Base-by-base conservation (phyloP, 2,888 invertebrate genomes). In the Pseudococcus jackbeardsleyi region DNA sequence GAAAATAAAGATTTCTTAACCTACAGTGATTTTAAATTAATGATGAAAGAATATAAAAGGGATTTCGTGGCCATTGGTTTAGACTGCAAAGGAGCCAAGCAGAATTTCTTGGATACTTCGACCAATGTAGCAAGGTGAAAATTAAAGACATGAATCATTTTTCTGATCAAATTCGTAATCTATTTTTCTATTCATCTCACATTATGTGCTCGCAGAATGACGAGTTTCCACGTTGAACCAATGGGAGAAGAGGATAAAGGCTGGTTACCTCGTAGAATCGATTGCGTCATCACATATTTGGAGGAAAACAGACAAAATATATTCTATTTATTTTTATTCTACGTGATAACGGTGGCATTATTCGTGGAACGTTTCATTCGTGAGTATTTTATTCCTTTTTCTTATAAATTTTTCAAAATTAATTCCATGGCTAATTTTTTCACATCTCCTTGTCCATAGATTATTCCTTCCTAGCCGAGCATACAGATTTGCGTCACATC, bases 301-400 rank as follows among this genome's bases (percentile, higher is more conserved):
- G 98, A 99, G 92, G 98, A 98, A 91, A 98, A 99, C 91, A 93
- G 98, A 17, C 98, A 98, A 91, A 98, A 98, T 91, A 98, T 98
- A 89, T 98, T 98, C 92, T 98, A 98, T 91, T 92, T 99, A 50
- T 97, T 98, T 91, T 93, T 98, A 9, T 99, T 98, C 92, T 98
- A 97, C 91, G 97, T 98, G n/a, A 94, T 97, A 82, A 98, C 97
- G 2, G 96, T 97, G 90, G 96, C 96, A 0, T 92, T 98, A n/a
- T 99, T 98, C 91, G 95, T 98, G 11, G 98, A 98, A 91, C 93
- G 98, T 91, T 99, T 98, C 91, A 97, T 98, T 88, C 97, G 96
- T 96, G 92, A 94, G 95, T 93, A 39, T 85, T 46, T 5, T 54
- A 17, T 50, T 50, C 15, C 33, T 48, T 9, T 9, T 17, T 12